Conservation (phyloP, 1,140 invertebrate species). For the Magallana angulata region DNA sequence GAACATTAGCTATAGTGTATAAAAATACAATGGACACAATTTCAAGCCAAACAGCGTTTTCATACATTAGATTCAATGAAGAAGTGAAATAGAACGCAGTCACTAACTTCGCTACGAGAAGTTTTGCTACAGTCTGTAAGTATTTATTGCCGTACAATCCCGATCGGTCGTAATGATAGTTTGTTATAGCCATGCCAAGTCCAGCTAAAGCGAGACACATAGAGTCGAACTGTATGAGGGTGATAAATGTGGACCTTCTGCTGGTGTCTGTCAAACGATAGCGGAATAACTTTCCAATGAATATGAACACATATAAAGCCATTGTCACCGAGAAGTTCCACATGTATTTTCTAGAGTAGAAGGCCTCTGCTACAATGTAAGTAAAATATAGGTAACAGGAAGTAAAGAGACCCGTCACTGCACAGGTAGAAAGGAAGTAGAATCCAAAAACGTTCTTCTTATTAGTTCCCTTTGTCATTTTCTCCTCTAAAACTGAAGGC, state of each 20-base stretch:
- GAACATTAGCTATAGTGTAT: background rate
- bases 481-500: too few species aligned
- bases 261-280: background rate
- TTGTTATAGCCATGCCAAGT: background rate
- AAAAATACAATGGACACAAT: background rate
- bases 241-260: background rate
- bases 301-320: background rate
- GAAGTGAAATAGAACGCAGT: background rate
- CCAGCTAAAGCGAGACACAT: background rate
- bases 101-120: background rate
- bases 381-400: background rate
- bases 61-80: background rate
- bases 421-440: background rate
- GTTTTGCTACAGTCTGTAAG: background rate
- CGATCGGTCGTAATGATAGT: background rate
- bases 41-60: background rate
- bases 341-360: background rate
- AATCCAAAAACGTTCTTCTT: background rate
- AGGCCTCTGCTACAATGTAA: background rate
- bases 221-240: background rate
- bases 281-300: background rate
- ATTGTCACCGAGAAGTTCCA: conserved; percentile 10
- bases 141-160: background rate
- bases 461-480: too few species aligned
- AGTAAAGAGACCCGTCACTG: background rate